Base-by-base conservation (phyloP, 2,888 invertebrate genomes). In the Agriopis marginaria region DNA sequence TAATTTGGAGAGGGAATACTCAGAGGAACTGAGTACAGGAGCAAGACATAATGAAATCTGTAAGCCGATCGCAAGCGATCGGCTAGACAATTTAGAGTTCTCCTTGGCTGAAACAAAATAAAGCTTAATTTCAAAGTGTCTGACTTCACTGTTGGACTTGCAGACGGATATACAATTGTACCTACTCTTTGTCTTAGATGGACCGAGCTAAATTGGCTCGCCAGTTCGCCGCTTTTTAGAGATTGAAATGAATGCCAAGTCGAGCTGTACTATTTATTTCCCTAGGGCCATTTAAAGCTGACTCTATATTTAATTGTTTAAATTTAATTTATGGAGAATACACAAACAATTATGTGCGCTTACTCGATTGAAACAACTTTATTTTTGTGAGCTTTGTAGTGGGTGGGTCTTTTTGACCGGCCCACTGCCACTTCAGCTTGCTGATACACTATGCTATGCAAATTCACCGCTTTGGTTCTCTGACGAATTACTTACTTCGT, bases 121-220 rank as follows among this genome's bases (percentile, higher is more conserved):
- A 32, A 62, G 50, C 17, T 53, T 45, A 51, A 40, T 61, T 14
- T 61, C 61, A 51, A 53, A 53, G 62, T 51, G 53, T 32, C 44
- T 44, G n/a, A 44, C 53, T 53, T 7, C 42, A 51, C 42, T 51
- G 51, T 23, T 14, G 44, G 58, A 50, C 53, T 53, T 23, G 44
- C 49, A 32, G 49, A 40, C 49, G 49, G 49, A 49, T 60, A 60
- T 60, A 23, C 17, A 51, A 62, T 51, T 62, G 62, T n/a, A 45
- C 12, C 58, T 4, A 42, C 45, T 62, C 62, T 53, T 62, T 62
- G 53, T 53, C 23, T 6, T 23, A 54, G 53, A 62, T 23, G 45
- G 12, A 62, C 14, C 10, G 53, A 44, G 62, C 42, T 44, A 44
- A 32, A 45, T 62, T 53, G 62, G 62, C 53, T 62, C 42, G 51